Evolutionary conservation across 2,888 invertebrate species (phyloP).

Genomic region (Drosophila kanekoi): DNA sequence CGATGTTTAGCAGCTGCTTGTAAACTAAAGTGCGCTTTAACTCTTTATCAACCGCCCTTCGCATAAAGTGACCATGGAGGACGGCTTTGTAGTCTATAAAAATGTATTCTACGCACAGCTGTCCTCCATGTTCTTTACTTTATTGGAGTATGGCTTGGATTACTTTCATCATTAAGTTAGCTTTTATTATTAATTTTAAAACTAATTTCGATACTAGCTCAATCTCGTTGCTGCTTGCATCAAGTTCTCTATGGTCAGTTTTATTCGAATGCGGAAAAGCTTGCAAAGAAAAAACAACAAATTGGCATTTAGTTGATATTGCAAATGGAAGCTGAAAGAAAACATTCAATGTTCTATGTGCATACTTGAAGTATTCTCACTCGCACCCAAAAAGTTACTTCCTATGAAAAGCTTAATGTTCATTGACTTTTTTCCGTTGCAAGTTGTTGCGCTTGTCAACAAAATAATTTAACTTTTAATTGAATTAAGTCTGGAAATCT

Average conservation of each 20-base stretch:
- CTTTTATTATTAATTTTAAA: too few relatives aligned
- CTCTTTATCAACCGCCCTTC: too few relatives aligned
- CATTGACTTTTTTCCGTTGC: constrained; percentile 45
- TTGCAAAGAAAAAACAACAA: neutral
- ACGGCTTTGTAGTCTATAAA: too few relatives aligned
- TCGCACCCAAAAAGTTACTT: constrained; percentile 5
- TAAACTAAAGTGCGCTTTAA: too few relatives aligned
- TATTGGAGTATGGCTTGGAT: too few relatives aligned
- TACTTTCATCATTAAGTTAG: too few relatives aligned
- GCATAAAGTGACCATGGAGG: too few relatives aligned
- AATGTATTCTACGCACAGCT: too few relatives aligned
- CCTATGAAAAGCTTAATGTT: constrained; percentile 27
- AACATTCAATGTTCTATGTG: neutral
- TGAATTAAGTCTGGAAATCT: constrained; percentile 48
- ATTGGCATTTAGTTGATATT: neutral
- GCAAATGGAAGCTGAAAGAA: constrained; percentile 9
- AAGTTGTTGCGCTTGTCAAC: constrained; percentile 43
- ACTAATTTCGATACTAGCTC: too few relatives aligned
- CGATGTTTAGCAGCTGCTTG: too few relatives aligned
- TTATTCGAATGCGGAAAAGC: neutral
- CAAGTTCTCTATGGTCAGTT: constrained; percentile 1
- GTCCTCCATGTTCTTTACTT: too few relatives aligned
- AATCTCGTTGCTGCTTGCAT: neutral
- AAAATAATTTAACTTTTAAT: constrained; percentile 63
- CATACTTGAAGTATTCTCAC: neutral